Base-by-base conservation (phyloP, 37 sponge, comb jelly and placozoan species). In the Spongilla lacustris region DNA sequence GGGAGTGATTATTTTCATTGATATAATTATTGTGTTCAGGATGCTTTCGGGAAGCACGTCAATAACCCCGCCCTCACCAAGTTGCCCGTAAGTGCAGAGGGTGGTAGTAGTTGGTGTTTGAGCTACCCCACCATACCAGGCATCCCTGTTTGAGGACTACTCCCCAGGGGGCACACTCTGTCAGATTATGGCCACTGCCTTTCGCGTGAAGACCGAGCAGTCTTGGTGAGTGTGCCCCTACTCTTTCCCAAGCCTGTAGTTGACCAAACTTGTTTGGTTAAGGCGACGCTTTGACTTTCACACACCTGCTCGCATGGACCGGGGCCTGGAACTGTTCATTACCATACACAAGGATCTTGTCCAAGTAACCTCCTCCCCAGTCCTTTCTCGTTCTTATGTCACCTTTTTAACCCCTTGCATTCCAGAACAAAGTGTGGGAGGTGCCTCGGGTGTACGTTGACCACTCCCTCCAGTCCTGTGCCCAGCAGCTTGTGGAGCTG, bases 281-380 rank as follows among this genome's bases (percentile, higher is more conserved):
- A 88, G 89, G 89, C 58, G 95, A n/a, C 50, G 96, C 13, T 96
- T 96, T 86, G 96, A 96, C 67, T 96, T 96, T 73, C 84, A 84
- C 28, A 80, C 78, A 41, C 94, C 96, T 5, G 84, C 96, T 25
- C 82, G 96, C 17, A 90, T 93, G 69, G 94, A 96, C 79, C 73
- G 92, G 28, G 91, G 95, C 48, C 69, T 96, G 0, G 96, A 96
- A 66, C 84, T 96, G 77, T 91, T 96, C 36, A 88, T 93, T 70
- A 83, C 41, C 71, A 90, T 96, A 8, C 86, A 91, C 79, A 80
- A 84, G 29, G 88, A 86, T 0, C 75, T 96, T 35, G 58, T 66
- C 5, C 79, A 85, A 85, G 84, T 88, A 11, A 25, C 50, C 23
- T 32, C 33, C 50, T 58, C 58, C 58, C 58, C 58, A 58, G 58